Evolutionary conservation across 92 coral and sea anemone genomes (phyloP).

Genomic region (Siderastrea radians): DNA sequence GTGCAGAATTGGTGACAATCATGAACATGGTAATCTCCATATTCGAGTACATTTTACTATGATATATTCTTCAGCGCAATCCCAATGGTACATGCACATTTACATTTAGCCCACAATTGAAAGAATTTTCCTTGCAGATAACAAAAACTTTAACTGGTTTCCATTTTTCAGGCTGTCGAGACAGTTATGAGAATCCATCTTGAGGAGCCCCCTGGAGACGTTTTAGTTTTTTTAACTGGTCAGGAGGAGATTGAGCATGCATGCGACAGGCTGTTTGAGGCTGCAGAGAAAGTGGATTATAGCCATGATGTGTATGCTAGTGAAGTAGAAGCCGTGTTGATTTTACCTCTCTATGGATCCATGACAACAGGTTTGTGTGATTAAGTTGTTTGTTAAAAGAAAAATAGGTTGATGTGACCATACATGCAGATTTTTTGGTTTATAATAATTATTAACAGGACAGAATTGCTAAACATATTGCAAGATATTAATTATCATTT

Average conservation of each 20-base stretch:
- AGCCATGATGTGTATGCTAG: slow-evolving; percentile 80
- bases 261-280: slow-evolving; percentile 90
- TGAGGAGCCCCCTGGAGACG: slow-evolving; percentile 86
- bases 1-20: too few relatives aligned
- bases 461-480: too few relatives aligned
- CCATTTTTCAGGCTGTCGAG: slow-evolving; percentile 68
- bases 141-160: background rate
- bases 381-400: background rate
- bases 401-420: background rate
- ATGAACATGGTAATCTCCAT: too few relatives aligned
- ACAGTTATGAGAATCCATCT: slow-evolving; percentile 89
- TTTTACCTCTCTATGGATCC: slow-evolving; percentile 92
- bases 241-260: slow-evolving; percentile 95
- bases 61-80: too few relatives aligned
- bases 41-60: too few relatives aligned
- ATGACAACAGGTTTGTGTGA: slow-evolving; percentile 84
- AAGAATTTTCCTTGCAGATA: too few relatives aligned
- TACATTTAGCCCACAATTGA: too few relatives aligned
- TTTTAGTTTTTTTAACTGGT: slow-evolving; percentile 90
- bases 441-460: too few relatives aligned
- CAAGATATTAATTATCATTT: too few relatives aligned
- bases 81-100: too few relatives aligned
- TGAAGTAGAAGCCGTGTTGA: slow-evolving; percentile 82
- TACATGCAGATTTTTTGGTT: background rate
- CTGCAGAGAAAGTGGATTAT: slow-evolving; percentile 90